Base-by-base conservation (phyloP, 2,797 vertebrate genomes). In the Alcedo atthis region DNA sequence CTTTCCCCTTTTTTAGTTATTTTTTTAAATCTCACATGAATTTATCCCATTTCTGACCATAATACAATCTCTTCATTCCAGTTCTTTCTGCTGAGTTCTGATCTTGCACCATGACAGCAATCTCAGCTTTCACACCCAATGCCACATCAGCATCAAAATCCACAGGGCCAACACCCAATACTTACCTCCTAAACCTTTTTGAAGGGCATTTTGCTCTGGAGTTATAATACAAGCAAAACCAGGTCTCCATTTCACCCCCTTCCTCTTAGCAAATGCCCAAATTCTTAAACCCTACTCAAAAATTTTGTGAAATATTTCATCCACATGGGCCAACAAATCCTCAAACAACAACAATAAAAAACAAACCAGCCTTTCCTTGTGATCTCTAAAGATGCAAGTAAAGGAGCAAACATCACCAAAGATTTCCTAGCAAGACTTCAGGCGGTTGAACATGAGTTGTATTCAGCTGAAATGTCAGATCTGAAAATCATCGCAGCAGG, bases 401-500 rank as follows among this genome's bases (percentile, higher is more conserved):
- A 87, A 88, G 61, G 32, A 90, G 26, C 79, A 90, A 92, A 32
- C 25, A 40, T 14, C 69, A 53, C 55, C 62, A 58, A 89, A 71
- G 58, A 55, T 87, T 92, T 85, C 61, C 63, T 35, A 67, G 55
- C 58, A 83, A 83, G 86, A 92, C 93, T 94, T 78, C 69, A 79
- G 92, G 92, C 93, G 73, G 80, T 17, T 45, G 89, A 93, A 74
- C 81, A 85, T 0, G 43, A 87, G 81, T 62, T 75, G 75, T 5
- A 51, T 82, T 75, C 90, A 80, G 93, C 75, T 30, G 90, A 95
- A 87, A 89, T 81, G 93, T 93, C 95, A 94, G 86, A 87, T 89
- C 92, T 95, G 78, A 94, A 96, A 94, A 85, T 79, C 90, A 67
- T 94, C 88, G 45, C 92, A 89, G 88, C 55, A 0, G 49, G 88